Evolutionary conservation across 2,888 invertebrate species (phyloP).

Genomic region (Crematogaster levior): DNA sequence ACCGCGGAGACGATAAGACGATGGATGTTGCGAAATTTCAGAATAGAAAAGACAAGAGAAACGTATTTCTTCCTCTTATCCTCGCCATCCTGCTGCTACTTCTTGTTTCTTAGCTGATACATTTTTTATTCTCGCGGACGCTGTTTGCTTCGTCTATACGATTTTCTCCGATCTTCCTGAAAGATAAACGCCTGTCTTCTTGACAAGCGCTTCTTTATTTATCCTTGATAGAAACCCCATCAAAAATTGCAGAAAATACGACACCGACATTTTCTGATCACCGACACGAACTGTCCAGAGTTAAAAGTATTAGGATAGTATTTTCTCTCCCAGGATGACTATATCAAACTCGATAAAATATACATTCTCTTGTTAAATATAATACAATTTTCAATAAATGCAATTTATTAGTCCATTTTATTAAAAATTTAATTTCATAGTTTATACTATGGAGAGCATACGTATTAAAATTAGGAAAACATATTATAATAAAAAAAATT

Average conservation of each 20-base stretch:
- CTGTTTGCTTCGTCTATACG: constrained; percentile 23
- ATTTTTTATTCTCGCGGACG: constrained; percentile 63
- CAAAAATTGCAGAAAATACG: constrained; percentile 29
- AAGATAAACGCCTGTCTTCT: constrained; percentile 36
- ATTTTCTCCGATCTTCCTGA: constrained; percentile 28
- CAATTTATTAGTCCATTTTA: too few relatives aligned
- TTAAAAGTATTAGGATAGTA: background rate
- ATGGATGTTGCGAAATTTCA: constrained; percentile 58
- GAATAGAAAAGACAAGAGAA: constrained; percentile 32
- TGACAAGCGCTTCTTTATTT: constrained; percentile 50
- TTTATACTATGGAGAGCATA: background rate
- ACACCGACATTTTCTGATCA: background rate
- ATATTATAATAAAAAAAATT: background rate
- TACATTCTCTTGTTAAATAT: background rate
- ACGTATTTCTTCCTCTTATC: constrained; percentile 34
- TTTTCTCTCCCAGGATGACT: background rate
- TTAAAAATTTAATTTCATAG: background rate
- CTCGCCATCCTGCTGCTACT: background rate
- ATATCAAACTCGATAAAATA: background rate
- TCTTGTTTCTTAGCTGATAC: constrained; percentile 53
- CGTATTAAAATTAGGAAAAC: background rate
- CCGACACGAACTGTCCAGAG: constrained; percentile 12
- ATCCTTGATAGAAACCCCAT: constrained; percentile 30
- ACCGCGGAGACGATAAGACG: constrained; percentile 61
- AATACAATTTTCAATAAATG: background rate